Base-by-base conservation (phyloP, 37 sponge, comb jelly and placozoan genomes). In the Oscarella lobularis region DNA sequence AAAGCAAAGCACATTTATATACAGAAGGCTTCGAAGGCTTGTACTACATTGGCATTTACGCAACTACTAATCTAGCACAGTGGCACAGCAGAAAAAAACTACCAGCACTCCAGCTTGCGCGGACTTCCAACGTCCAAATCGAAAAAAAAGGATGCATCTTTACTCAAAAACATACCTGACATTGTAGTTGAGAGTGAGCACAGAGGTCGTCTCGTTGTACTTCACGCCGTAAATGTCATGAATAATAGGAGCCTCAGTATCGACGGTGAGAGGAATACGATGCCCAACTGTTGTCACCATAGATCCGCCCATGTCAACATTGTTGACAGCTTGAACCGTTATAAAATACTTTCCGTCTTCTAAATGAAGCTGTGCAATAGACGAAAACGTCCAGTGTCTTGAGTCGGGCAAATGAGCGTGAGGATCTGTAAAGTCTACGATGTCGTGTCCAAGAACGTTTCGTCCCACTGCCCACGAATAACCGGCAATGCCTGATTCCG, bases 401-500 rank as follows among this genome's bases (percentile, higher is more conserved):
- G 9, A 9, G 60, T 48, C 60, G 60, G 9, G 60, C 20, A 48
- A 48, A 48, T 48, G 60, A 27, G 60, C 20, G 38, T 85, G 86
- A n/a, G 87, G 85, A 54, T 83, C 87, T 34, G 31, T 1, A 4
- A 29, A 72, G n/a, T 41, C 38, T 3, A 81, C 41, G n/a, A 84
- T 38, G 60, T 90, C 82, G 72, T 82, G 81, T 2, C 38, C 27
- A 0, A 74, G 84, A 34, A 76, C 34, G 0, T 38, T 4, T 3
- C 82, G 74, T 0, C 93, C 89, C 30, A 92, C 73, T 38, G 84
- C 87, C 93, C 93, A 92, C 2, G 84, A 39, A 41, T 92, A 92
- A 67, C 48, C 79, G 75, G 39, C 67, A 66, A 92, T 82, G 36
- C 82, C 84, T 41, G 78, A 76, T 73, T 90, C 84, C 27, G 54